These are phyloP conservation scores for Catharus ustulatus DNA, from an alignment of 2,797 vertebrate genomes.

Conservation along the genomic window DNA sequence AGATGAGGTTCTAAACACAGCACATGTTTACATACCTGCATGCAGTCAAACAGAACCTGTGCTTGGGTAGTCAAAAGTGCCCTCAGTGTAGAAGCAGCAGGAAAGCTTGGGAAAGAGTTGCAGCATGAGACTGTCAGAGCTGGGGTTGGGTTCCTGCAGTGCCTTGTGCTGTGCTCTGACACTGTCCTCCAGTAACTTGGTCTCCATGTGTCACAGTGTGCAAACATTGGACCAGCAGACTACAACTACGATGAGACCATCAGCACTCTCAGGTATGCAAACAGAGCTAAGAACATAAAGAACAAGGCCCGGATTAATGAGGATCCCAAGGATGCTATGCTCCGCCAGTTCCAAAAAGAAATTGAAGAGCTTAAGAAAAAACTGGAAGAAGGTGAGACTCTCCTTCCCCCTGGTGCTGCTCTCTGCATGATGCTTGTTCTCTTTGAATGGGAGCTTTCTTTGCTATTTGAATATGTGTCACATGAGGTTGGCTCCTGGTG, in stretches of 20 bases:
- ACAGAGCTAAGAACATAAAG: slow-evolving; percentile 98
- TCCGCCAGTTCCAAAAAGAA: slow-evolving; percentile 98
- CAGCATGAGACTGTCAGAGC: not conserved
- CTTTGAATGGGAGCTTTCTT: not conserved
- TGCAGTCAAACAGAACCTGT: not conserved
- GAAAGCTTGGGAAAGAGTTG: not conserved
- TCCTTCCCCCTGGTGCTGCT: not conserved
- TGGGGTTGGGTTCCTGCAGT: not conserved
- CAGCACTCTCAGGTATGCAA: slow-evolving; percentile 95
- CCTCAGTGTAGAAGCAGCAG: not conserved
- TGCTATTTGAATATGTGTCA: not conserved
- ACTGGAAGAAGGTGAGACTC: slow-evolving; percentile 88
- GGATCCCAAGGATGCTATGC: slow-evolving; percentile 94
- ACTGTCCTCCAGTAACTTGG: not conserved
- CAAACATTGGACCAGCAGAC: slow-evolving; percentile 97
- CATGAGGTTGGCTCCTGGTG: rapidly evolving
- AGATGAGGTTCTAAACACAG: not conserved
- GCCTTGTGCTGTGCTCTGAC: not conserved
- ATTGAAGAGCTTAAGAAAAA: slow-evolving; percentile 98
- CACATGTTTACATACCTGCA: rapidly evolving
- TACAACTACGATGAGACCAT: slow-evolving; percentile 99
- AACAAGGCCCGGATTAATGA: slow-evolving; percentile 99
- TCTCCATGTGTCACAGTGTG: slow-evolving; percentile 82
- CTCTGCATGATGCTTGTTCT: rapidly evolving
- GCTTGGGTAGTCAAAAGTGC: not conserved